phyloP scores from a whole-genome alignment of 1,140 invertebrate species.

The Ridgeia piscesae region DNA sequence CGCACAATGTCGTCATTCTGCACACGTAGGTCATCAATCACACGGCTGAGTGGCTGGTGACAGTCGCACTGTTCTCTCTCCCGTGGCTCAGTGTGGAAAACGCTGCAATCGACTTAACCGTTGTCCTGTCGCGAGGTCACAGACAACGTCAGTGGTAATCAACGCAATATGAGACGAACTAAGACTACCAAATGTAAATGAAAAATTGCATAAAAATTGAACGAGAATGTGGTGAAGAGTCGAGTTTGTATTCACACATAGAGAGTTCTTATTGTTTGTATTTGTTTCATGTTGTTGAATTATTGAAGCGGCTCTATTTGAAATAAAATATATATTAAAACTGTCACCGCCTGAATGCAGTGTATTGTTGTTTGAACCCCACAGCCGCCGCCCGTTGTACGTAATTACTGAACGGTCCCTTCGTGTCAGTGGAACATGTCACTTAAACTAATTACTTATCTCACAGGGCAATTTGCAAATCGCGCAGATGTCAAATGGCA shows the following conservation, averaged over 20 bases:
- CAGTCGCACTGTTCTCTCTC: neutral
- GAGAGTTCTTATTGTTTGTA: too few species aligned
- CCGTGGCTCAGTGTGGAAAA: neutral
- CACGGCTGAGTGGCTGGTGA: neutral
- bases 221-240: too few species aligned
- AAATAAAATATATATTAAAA: too few species aligned
- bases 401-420: neutral
- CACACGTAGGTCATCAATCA: neutral
- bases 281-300: too few species aligned
- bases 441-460: neutral
- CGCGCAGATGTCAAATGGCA: neutral
- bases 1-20: neutral
- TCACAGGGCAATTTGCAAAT: neutral
- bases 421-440: neutral
- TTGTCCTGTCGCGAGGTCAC: neutral
- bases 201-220: too few species aligned
- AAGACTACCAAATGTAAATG: neutral
- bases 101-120: neutral
- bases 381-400: neutral
- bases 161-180: neutral
- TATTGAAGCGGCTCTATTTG: too few species aligned
- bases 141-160: neutral
- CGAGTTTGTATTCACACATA: too few species aligned
- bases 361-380: too few species aligned
- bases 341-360: too few species aligned